Base-by-base conservation (phyloP, 2,888 invertebrate genomes). In the Tyria jacobaeae region DNA sequence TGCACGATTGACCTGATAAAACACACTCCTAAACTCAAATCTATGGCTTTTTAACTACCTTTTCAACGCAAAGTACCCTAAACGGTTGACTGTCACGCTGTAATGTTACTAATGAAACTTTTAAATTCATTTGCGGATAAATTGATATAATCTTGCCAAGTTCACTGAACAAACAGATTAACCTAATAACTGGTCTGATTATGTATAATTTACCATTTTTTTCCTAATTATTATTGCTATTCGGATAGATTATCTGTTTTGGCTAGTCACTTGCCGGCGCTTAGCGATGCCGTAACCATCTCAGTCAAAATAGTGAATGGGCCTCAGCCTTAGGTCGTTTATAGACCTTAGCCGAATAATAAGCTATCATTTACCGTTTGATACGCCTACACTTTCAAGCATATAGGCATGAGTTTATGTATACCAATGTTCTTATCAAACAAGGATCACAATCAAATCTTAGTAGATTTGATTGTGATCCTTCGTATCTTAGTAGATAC, bases 251-350 rank as follows among this genome's bases (percentile, higher is more conserved):
- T 21, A 34, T 15, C 21, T 35, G 35, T 35, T 35, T 35, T 35
- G 35, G 35, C 24, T 51, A 51, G 35, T 34, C 14, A 21, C 14
- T 25, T n/a, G 34, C 15, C 35, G n/a, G 21, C 35, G 51, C 2
- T 35, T 47, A 35, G 47, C n/a, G 15, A 48, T n/a, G n/a, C n/a
- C n/a, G n/a, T 48, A 21, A 58, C 51, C 35, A 27, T 39, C 39
- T 27, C 53, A 53, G 24, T 25, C 39, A 39, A 39, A 53, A 53
- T 39, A 39, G 12, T 39, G 53, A 53, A 53, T 53, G 53, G 39
- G 39, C 17, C 25, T 53, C 53, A 25, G 9, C 25, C 37, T 53
- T 10, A 27, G n/a, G 15, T 53, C 53, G 53, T 53, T 9, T 35
- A 15, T 51, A 39, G 39, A 39, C 39, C 53, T 53, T 39, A 39